Base-by-base conservation (phyloP, 23 tunicate genomes). In the Trididemnum miniatum region DNA sequence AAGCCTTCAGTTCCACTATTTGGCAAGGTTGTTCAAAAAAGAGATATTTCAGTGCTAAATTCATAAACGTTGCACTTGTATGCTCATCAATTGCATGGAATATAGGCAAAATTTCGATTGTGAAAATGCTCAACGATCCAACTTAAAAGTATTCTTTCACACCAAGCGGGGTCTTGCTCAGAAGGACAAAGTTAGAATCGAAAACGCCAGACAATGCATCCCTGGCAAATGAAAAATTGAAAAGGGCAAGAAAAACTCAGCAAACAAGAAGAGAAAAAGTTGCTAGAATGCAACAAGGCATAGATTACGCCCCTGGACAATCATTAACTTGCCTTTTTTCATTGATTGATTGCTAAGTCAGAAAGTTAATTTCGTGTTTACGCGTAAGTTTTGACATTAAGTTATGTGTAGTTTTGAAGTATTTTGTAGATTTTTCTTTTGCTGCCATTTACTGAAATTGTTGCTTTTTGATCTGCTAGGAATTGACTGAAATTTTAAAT, bases 71-170 rank as follows among this genome's bases (percentile, higher is more conserved):
- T 7, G 65, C 82, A 51, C 24, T 57, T 20, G 38, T 38, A 18
- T 25, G 28, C 12, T n/a, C 82, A 23, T 50, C 54, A 27, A 3
- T 31, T 9, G 1, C 82, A 31, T 77, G 82, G 67, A 77, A 77
- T 27, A 77, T 31, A 51, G 82, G 82, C 24, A 71, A 32, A 71
- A 15, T 44, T 44, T 44, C 54, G 15, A 9, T 7, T 9, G 9
- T 15, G 9, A 44, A 44, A 44, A 15, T 44, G 9, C 15, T 44
- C 9, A 44, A 44, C 9, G 54, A 9, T 44, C 15, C 12, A 44
- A 44, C 15, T 15, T 44, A 44, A 44, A 9, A 7, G 54, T 44
- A 7, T 44, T 44, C 54, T 15, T 15, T 44, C 54, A 44, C 54
- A 44, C 54, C 9, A 44, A 7, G 9, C 54, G 15, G 9, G 54